Evolutionary conservation across 2,797 vertebrate species (phyloP), one percentile per base, ranked within the genome.

Genomic region (Nannoperca australis): DNA sequence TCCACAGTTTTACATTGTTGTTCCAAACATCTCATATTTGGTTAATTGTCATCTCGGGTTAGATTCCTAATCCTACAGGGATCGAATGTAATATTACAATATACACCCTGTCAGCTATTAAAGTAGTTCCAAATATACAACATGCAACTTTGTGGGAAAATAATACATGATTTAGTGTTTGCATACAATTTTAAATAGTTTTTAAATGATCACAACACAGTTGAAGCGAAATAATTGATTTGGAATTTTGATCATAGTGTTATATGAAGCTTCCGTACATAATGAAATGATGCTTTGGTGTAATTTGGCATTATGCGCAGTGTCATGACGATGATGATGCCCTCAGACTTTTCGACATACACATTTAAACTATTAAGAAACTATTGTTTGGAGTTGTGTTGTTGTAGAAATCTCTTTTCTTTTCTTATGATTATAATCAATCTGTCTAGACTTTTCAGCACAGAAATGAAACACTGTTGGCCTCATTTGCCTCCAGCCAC

Each of bases 361-460:
- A 27, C 24, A 27, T 27, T 27, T 1, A 27, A 27, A 27, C 24
- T 27, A 27, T 27, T 27, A 27, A 27, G 24, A 27, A 27, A 27
- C 24, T 27, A 1, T 49, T 47, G 15, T 61, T 82, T 50, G 9
- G 5, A 60, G 34, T 44, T 67, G n/a, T 78, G 7, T 67, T 71
- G 4, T 58, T 60, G 34, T 73, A 24, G 1, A 15, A 66, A 60
- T 61, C 0, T 5, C 1, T 60, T 42, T 49, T 56, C 0, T 63
- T 20, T 32, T 44, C 6, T 49, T 67, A 30, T 54, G 32, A 70
- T 49, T 66, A n/a, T 11, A 70, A 79, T 75, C 71, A 77, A 69
- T 70, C 63, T 77, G 69, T 79, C 20, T 51, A 53, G 65, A 64
- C 59, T 54, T 78, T 64, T 67, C n/a, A 55, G 36, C 56, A 42